Evolutionary conservation across 2,113 vertebrate species (phyloP), one percentile per base, ranked within the genome.

Genomic region (Seriola aureovittata): DNA sequence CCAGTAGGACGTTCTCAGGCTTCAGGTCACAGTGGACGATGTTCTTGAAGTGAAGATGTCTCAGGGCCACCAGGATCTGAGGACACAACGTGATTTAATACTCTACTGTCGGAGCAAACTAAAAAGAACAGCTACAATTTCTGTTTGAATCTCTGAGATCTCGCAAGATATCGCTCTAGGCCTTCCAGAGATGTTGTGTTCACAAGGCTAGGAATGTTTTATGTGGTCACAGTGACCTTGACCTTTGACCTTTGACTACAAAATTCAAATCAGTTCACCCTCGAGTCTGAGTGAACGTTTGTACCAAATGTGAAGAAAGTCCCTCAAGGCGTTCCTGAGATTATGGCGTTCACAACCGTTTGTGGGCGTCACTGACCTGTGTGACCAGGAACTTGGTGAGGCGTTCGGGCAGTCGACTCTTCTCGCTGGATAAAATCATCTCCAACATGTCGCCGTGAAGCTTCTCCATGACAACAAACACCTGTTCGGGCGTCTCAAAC

Each of bases 391-490:
- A 99, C 84, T 97, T 98, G 6, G 98, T 99, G 92, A 98, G 97
- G 78, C 97, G 95, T 78, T 99, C 98, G 4, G 98, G 98, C 80
- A 99, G 96, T 8, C 96, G 95, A 86, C 98, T 97, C 93, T 97
- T 98, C 92, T 99, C 97, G 55, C 97, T 99, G 80, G 98, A 98
- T 5, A 99, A 90, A 89, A 99, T 99, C 96, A 97, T 99, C 92
- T 99, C 98, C 88, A 99, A 78, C 98, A 99, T 99, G 93, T 99
- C 98, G 0, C 98, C 97, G 36, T 99, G 98, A 9, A 99, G 96
- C 88, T 99, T 99, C 93, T 99, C 98, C 98, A 99, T 99, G 72
- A 99, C 96, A 17, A 99, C 98, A 82, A 98, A 99, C 57, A 99
- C 97, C 67, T 97, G 93, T 88, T 99, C 98, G 0, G 97, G 97